Conservation (phyloP, 1,140 invertebrate genomes). For the Cyclina sinensis region DNA sequence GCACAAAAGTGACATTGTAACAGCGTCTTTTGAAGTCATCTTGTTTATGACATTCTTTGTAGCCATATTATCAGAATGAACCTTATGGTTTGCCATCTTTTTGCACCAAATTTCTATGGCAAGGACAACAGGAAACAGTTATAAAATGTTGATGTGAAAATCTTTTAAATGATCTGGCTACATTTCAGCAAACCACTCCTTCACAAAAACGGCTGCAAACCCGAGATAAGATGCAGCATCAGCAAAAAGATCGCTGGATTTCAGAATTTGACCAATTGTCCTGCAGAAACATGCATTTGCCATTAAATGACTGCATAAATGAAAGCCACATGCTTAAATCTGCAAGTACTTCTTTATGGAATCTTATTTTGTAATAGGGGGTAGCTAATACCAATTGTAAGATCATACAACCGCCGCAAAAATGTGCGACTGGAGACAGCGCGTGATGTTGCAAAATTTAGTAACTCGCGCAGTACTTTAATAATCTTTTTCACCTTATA, state of each 20-base stretch:
- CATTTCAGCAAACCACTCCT: conserved; percentile 35
- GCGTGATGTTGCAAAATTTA: conserved; percentile 48
- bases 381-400: conserved; percentile 35
- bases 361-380: conserved; percentile 33
- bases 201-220: conserved; percentile 43
- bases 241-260: conserved; percentile 22
- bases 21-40: conserved; percentile 54
- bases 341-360: conserved; percentile 24
- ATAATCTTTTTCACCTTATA: neutral
- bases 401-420: conserved; percentile 57
- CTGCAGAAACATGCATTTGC: conserved; percentile 47
- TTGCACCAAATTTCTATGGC: conserved; percentile 62
- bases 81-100: conserved; percentile 58
- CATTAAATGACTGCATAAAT: conserved; percentile 61
- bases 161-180: conserved; percentile 18
- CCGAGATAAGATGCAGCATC: conserved; percentile 28
- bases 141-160: conserved; percentile 52
- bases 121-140: conserved; percentile 69
- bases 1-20: conserved; percentile 43
- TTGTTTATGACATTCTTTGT: conserved; percentile 71
- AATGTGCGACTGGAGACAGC: conserved; percentile 56
- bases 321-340: conserved; percentile 54
- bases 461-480: neutral
- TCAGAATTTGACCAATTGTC: conserved; percentile 27
- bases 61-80: conserved; percentile 72